Evolutionary conservation across 1,140 invertebrate species (phyloP).

Genomic region (Trypoxylus dichotomus): DNA sequence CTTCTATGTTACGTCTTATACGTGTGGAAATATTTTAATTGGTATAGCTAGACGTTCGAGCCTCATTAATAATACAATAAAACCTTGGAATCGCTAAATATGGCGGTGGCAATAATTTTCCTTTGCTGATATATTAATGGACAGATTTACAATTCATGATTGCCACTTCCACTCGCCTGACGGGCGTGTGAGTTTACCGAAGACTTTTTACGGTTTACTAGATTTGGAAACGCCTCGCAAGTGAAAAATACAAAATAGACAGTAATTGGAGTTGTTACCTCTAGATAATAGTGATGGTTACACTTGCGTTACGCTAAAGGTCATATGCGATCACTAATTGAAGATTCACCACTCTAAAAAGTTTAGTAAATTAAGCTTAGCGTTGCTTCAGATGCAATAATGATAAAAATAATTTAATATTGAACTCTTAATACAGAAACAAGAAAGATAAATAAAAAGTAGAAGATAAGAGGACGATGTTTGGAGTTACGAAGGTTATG

Average conservation of each 20-base stretch:
- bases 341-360: too few relatives aligned
- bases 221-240: not conserved
- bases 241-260: not conserved
- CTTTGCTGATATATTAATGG: not conserved
- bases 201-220: not conserved
- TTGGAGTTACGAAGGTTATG: too few relatives aligned
- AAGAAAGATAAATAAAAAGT: too few relatives aligned
- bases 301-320: not conserved
- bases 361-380: too few relatives aligned
- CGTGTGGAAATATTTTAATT: conserved; percentile 4
- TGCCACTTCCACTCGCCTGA: not conserved
- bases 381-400: too few relatives aligned
- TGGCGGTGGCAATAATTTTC: conserved; percentile 6
- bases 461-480: too few relatives aligned
- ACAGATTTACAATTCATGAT: conserved; percentile 23
- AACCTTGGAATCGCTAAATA: conserved; percentile 8
- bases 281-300: not conserved
- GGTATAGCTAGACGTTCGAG: not conserved
- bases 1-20: not conserved
- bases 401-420: too few relatives aligned
- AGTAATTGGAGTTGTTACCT: not conserved
- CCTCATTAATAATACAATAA: conserved; percentile 13
- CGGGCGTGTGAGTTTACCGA: not conserved
- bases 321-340: too few relatives aligned
- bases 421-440: too few relatives aligned